Base-by-base conservation (phyloP, 1,140 invertebrate genomes). In the Phenacoccus solenopsis region DNA sequence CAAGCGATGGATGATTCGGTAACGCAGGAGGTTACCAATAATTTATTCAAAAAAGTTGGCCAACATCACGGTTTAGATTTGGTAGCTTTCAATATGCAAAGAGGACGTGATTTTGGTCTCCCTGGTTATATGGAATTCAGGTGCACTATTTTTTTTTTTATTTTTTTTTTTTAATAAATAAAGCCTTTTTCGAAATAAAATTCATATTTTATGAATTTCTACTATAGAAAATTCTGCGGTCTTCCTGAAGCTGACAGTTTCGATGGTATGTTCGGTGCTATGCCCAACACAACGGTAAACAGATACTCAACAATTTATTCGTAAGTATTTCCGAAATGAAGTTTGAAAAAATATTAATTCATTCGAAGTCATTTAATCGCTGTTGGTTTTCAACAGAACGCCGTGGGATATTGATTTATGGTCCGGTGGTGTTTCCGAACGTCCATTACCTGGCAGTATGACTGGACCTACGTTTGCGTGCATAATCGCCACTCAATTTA, bases 401-500 rank as follows among this genome's bases (percentile, higher is more conserved):
- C 90, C 91, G 16, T 83, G 85, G 69, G 93, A 95, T 78, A 88
- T 95, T 30, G 93, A 96, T 82, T 81, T 96, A 24, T 96, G 91
- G 91, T 94, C 91, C 24, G 91, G 89, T 28, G 96, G 96, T 56
- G 92, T 98, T 1, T 93, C 91, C 1, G 94, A 98, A 78, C 84
- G 87, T 64, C 73, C 76, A 16, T 81, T 94, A 57, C 88, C 89
- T 13, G 91, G 91, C 59, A 92, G 90, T 28, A 91, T 96, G 87
- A 81, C 96, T 30, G 95, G 95, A 64, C 93, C 94, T 2, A 96
- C 94, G 67, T 96, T 98, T 80, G 89, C 94, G 67, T 98, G 96
- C 76, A 85, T 99, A 67, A 94, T 99, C 74, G 94, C 91, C 25
- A 95, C 95, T 57, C 96, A 99, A 80, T 97, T 98, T 80, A 91